Evolutionary conservation across 2,888 invertebrate genomes (phyloP).

Genomic region (Limnephilus lunatus): DNA sequence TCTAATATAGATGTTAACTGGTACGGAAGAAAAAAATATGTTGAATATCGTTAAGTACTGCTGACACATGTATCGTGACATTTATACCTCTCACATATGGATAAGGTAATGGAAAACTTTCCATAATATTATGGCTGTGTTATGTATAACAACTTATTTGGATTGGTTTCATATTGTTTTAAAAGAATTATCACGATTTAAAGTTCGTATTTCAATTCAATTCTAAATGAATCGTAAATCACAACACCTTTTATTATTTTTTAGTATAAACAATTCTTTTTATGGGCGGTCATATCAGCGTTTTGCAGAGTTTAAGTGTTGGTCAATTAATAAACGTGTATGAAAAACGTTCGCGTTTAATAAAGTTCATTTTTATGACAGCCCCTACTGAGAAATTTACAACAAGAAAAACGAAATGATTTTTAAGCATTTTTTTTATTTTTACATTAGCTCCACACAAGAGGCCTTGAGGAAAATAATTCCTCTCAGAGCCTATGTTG

Average conservation of each 20-base stretch:
- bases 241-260: not conserved
- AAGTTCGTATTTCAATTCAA: not conserved
- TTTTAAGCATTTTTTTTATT: not conserved
- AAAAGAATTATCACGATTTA: not conserved
- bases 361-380: not conserved
- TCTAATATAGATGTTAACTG: not conserved
- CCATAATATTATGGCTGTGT: not conserved
- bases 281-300: not conserved
- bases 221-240: not conserved
- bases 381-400: not conserved
- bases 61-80: not conserved
- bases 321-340: not conserved
- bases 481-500: too few relatives aligned
- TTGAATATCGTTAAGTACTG: not conserved
- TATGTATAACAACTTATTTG: not conserved
- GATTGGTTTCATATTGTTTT: not conserved
- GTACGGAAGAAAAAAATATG: too few relatives aligned
- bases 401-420: not conserved
- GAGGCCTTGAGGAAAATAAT: too few relatives aligned
- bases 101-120: not conserved
- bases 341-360: not conserved
- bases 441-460: too few relatives aligned
- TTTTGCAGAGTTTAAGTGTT: not conserved
- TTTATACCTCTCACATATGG: not conserved
- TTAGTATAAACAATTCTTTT: constrained; percentile 5